These are phyloP conservation scores for Neoascia interrupta DNA, from an alignment of 2,888 invertebrate genomes.

Conservation along the genomic window DNA sequence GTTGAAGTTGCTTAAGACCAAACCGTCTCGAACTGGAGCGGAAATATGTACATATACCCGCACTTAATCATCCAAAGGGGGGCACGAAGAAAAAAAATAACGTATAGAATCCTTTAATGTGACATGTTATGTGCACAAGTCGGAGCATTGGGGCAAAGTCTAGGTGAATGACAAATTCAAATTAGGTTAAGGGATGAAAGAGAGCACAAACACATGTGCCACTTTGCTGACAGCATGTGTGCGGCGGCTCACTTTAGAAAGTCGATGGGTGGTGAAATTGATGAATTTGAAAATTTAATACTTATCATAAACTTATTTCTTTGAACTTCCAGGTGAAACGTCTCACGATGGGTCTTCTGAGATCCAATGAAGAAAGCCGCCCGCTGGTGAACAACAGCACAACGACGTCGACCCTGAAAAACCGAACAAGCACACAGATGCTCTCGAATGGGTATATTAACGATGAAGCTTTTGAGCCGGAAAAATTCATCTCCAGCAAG, in stretches of 20 bases:
- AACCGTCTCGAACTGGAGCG: conserved; percentile 49
- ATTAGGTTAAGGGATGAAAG: conserved; percentile 62
- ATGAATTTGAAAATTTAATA: conserved; percentile 30
- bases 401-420: conserved; percentile 75
- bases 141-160: conserved; percentile 24
- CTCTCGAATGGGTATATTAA: conserved; percentile 85
- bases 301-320: conserved; percentile 8
- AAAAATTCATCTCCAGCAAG: conserved; percentile 78
- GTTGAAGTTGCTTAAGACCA: background rate
- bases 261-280: conserved; percentile 1
- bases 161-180: conserved; percentile 36
- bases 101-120: conserved; percentile 49
- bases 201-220: background rate
- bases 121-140: conserved; percentile 52
- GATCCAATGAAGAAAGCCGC: conserved; percentile 85
- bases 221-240: conserved; percentile 29
- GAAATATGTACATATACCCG: too few species aligned
- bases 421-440: conserved; percentile 71
- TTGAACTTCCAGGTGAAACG: conserved; percentile 82
- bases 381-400: conserved; percentile 85
- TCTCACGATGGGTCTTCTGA: conserved; percentile 87
- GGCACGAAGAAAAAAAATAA: conserved; percentile 17
- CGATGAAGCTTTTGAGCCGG: conserved; percentile 86
- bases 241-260: conserved; percentile 19
- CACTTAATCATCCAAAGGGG: conserved; percentile 55